Percentiles rank a stretch among this genome's conserved stretches.
Conservation (phyloP, 2,113 vertebrate species). For the Verasper variegatus region DNA sequence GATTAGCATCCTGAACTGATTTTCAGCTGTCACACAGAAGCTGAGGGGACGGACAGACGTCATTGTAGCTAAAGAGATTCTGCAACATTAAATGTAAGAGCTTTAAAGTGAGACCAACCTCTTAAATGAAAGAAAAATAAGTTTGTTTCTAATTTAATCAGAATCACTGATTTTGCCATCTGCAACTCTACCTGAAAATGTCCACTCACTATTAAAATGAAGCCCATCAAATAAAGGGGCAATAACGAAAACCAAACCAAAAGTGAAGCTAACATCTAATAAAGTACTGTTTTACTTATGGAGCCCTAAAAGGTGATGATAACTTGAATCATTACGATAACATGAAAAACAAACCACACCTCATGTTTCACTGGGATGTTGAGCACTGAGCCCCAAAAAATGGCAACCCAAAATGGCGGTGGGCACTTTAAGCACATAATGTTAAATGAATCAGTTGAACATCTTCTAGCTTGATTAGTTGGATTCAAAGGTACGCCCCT, state of each 20-base stretch:
- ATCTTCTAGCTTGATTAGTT: too few species aligned
- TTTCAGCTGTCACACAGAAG: conserved; percentile 36
- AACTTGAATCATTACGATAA: not conserved
- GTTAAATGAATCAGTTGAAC: too few species aligned
- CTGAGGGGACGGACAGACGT: conserved; percentile 22
- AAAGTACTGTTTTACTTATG: not conserved
- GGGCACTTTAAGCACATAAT: not conserved
- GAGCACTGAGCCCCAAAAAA: not conserved
- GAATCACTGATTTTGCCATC: too few species aligned
- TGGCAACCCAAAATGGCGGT: too few species aligned
- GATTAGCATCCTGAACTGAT: conserved; percentile 36
- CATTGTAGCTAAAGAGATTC: not conserved
- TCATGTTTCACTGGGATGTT: not conserved
- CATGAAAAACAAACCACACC: not conserved
- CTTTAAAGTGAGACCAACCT: not conserved
- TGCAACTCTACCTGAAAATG: not conserved
- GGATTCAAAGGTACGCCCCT: too few species aligned
- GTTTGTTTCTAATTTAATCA: not conserved
- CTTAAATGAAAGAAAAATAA: not conserved
- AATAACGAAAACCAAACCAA: not conserved
- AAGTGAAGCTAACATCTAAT: not conserved
- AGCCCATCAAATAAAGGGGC: not conserved
- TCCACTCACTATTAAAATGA: not conserved
- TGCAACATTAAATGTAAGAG: not conserved
- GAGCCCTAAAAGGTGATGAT: not conserved